Evolutionary conservation across 2,888 invertebrate genomes (phyloP).

Genomic region (Buathra laborator): DNA sequence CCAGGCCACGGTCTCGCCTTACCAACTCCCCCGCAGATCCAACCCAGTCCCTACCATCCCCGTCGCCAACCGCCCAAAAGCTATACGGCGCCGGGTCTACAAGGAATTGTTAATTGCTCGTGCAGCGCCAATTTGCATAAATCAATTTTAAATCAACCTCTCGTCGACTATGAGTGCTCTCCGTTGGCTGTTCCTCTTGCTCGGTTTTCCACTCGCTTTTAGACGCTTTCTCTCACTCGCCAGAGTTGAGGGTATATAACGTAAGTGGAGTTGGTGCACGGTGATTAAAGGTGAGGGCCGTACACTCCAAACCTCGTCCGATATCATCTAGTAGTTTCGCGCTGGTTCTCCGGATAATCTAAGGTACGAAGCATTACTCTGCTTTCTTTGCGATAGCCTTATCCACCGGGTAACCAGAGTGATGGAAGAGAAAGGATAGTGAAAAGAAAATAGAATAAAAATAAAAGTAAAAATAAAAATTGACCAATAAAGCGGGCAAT

Average conservation of each 20-base stretch:
- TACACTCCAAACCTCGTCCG: conserved; percentile 7
- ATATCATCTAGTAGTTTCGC: conserved; percentile 19
- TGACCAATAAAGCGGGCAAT: conserved; percentile 6
- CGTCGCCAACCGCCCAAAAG: conserved; percentile 75
- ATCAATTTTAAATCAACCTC: conserved; percentile 84
- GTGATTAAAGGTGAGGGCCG: conserved; percentile 53
- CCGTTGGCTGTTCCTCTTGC: conserved; percentile 19
- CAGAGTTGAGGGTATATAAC: conserved; percentile 35
- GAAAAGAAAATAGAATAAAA: neutral
- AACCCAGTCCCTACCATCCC: conserved; percentile 48
- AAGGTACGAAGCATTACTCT: neutral
- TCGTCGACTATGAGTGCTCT: conserved; percentile 55
- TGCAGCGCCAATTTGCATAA: conserved; percentile 85
- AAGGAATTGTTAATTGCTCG: conserved; percentile 85
- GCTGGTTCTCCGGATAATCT: conserved; percentile 19
- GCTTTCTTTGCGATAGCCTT: conserved; percentile 28
- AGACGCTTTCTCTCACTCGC: conserved; percentile 29
- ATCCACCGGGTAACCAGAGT: neutral
- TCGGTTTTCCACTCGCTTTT: conserved; percentile 52
- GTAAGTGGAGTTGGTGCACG: conserved; percentile 46
- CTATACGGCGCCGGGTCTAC: conserved; percentile 82
- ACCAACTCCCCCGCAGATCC: conserved; percentile 53
- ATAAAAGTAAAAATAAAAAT: neutral
- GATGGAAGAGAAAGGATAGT: neutral
- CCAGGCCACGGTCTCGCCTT: conserved; percentile 46